Conservation (phyloP, 37 sponge, comb jelly and placozoan species). For the Haliclona indistincta region DNA sequence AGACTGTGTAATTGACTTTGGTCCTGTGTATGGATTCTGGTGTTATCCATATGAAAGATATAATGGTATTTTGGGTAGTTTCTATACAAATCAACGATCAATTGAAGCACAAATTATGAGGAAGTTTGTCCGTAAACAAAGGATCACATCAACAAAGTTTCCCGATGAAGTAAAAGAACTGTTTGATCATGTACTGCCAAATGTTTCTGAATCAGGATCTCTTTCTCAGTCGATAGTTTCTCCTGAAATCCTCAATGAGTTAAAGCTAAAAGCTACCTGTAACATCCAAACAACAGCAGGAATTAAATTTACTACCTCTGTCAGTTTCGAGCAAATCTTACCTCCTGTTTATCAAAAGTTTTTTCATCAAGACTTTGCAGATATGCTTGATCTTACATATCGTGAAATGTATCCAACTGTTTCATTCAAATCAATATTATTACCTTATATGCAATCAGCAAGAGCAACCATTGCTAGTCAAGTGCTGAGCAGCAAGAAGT, state of each 20-base stretch:
- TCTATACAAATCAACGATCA: conserved; percentile 32
- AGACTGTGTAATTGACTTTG: conserved; percentile 50
- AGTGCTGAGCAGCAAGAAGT: conserved; percentile 21
- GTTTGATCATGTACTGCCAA: too few species aligned
- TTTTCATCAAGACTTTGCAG: background rate
- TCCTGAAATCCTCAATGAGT: too few species aligned
- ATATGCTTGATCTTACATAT: conserved; percentile 1
- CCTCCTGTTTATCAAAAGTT: conserved; percentile 9
- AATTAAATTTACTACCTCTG: background rate
- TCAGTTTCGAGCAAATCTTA: background rate
- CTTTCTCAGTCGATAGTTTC: too few species aligned
- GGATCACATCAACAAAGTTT: background rate
- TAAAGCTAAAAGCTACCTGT: too few species aligned
- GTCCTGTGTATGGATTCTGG: conserved; percentile 55
- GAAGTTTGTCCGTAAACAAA: conserved; percentile 18
- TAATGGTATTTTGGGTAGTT: conserved; percentile 54
- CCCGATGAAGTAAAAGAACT: too few species aligned
- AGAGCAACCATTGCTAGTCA: conserved; percentile 21
- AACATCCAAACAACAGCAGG: too few species aligned
- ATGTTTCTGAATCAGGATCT: too few species aligned
- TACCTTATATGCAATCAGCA: conserved; percentile 12
- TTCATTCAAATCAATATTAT: background rate
- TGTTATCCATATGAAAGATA: conserved; percentile 47
- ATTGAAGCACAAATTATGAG: conserved; percentile 49
- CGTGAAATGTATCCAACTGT: conserved; percentile 9